Base-by-base conservation (phyloP, 2,113 vertebrate species). In the Nerophis ophidion region DNA sequence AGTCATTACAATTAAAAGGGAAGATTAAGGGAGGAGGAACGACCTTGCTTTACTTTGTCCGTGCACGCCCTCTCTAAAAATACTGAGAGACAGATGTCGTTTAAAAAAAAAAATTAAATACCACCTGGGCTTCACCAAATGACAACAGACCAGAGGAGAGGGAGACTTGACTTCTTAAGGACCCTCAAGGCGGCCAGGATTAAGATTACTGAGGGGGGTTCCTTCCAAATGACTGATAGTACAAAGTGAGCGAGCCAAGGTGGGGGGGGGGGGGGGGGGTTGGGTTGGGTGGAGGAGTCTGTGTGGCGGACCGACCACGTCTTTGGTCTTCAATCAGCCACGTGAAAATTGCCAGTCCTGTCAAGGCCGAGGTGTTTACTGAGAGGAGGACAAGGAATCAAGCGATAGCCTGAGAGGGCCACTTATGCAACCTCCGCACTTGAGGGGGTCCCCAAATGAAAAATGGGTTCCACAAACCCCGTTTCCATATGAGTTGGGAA, bases 311-410 rank as follows among this genome's bases (percentile, higher is more conserved):
- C 84, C 83, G 85, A 74, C 77, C 69, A 74, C 70, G 75, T 75
- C 81, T 86, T 89, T 86, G 87, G 79, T 84, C 86, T 88, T 88
- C 86, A 88, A 87, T 88, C 88, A 88, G 83, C 67, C 76, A 84
- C 81, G 85, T 83, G 86, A 84, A 89, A 89, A 88, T 88, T 88
- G 81, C 82, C 81, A 83, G 84, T 86, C 72, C 60, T 80, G 84
- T 84, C 82, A 87, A 86, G 86, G 81, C 74, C 76, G 79, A 88
- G 86, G 81, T 87, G 87, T 89, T 86, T 84, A 87, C 84, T 81
- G 81, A 85, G 64, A 81, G 72, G 72, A 82, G 75, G 70, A 84
- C 76, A 76, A 71, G 81, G 26, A 26, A 26, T 26, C 26, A 4
- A 79, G 61, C 67, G 73, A 77, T 61, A 69, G 50, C 42, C 73